Evolutionary conservation across 2,888 invertebrate genomes (phyloP), one percentile per base, ranked within the genome.

Genomic region (Colostygia pectinataria): DNA sequence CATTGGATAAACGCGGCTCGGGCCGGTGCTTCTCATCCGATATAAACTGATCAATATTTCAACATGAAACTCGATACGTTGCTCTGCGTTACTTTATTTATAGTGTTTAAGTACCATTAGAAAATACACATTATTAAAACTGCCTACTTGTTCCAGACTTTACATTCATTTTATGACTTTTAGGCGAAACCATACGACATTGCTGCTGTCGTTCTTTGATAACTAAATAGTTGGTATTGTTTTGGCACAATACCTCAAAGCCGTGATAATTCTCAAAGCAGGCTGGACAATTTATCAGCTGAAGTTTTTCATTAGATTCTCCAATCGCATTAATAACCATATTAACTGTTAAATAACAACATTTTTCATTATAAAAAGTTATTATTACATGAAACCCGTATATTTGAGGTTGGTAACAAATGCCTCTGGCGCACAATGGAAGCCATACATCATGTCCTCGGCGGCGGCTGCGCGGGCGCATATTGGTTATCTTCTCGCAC

Each of bases 321-420:
- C 27, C 23, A 43, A 57, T 45, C 52, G 50, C 57, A 68, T 73
- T 70, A 74, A 70, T 65, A 57, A 67, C 68, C 65, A 68, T 67
- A 74, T 71, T 65, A 68, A 68, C 67, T 66, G 65, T 63, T 70
- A 65, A 66, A 66, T 66, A 68, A 63, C 65, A 64, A 67, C 71
- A 80, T 80, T 77, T 82, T 80, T 81, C 80, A 80, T 77, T 73
- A 77, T 75, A 71, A 71, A 71, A 71, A 74, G 68, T 76, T 75
- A 76, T 74, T 76, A 80, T 73, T 70, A 69, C 68, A 69, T 63
- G 66, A 66, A 70, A 59, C 67, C 66, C 67, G 71, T 71, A 71
- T 71, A 77, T 73, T 68, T 67, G 60, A 66, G 59, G 61, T 64
- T 62, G 66, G 65, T 68, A 65, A 74, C 70, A 71, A 75, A 73